Percentiles rank a stretch among this genome's conserved stretches.
phyloP scores from a whole-genome alignment of 2,797 vertebrate genomes.

The Notolabrus celidotus region DNA sequence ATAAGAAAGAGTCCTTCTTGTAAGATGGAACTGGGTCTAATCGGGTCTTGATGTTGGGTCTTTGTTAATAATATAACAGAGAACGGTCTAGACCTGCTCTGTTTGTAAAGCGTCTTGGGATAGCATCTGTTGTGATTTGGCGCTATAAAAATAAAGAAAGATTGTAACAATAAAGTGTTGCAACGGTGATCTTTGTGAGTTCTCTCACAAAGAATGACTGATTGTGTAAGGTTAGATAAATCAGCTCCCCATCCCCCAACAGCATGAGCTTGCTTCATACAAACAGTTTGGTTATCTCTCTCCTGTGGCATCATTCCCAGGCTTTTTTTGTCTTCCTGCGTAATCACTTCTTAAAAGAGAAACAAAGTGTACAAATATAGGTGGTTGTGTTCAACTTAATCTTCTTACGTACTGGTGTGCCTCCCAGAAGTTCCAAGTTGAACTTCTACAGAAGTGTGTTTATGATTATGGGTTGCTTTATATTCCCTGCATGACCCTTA shows the following conservation, averaged over 20 bases:
- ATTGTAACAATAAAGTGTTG: not conserved
- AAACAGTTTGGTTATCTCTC: slow-evolving; percentile 15
- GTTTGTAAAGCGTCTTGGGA: no score
- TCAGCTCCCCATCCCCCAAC: slow-evolving; percentile 46
- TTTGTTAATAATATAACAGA: no score
- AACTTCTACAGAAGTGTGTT: slow-evolving; percentile 12
- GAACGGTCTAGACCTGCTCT: no score
- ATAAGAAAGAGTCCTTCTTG: no score
- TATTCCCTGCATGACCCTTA: not conserved
- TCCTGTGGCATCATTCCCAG: slow-evolving; percentile 23
- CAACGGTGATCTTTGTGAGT: not conserved
- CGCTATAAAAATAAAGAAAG: no score
- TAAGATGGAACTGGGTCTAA: no score
- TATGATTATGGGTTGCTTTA: slow-evolving; percentile 17
- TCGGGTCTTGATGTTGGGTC: no score
- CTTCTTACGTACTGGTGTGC: slow-evolving; percentile 6
- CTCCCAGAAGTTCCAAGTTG: not conserved
- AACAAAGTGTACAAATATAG: not conserved
- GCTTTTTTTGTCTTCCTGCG: slow-evolving; percentile 17
- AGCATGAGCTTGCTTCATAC: slow-evolving; percentile 3
- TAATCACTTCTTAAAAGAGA: slow-evolving; percentile 11
- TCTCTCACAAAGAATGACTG: slow-evolving; percentile 19
- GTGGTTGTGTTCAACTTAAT: slow-evolving; percentile 1
- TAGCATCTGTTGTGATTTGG: no score
- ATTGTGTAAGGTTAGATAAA: slow-evolving; percentile 46